Base-by-base conservation (phyloP, 2,888 invertebrate genomes). In the Julus scandinavius region DNA sequence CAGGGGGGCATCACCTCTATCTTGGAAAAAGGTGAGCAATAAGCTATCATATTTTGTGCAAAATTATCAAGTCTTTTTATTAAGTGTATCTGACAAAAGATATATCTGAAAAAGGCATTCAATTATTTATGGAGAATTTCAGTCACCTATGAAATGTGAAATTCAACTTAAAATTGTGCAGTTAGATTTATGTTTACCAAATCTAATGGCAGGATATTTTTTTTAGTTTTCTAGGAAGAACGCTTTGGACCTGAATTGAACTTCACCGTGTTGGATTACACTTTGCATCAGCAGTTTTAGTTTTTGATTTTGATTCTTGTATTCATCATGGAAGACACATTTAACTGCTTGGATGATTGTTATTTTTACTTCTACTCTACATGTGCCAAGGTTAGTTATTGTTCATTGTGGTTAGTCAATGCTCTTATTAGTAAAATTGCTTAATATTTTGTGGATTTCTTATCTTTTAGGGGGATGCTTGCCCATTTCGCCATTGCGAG, bases 281-380 rank as follows among this genome's bases (percentile, higher is more conserved):
- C 17, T 5, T 17, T 72, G 1, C 20, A 7, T 72, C 63, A 38
- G 38, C 80, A 29, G 29, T 38, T 2, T 9, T 11, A 38, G 80
- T 38, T 38, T 38, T 80, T 29, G 29, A 1, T 13, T 38, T 13
- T 38, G 80, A 20, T 4, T 80, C 29, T 80, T 38, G 38, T 13
- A 80, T 29, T 38, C 72, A 38, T 7, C 13, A 80, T 80, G 80
- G 80, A 80, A 13, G 80, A 38, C 72, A 72, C 72, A 29, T 72
- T 72, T 72, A 29, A 13, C 13, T 50, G 85, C 41, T 41, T 50
- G 20, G 87, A 87, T 38, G 97, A 97, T 93, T 97, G 97, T 93
- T 97, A 97, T 93, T 97, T 96, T 93, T 97, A 95, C 93, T 97
- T 96, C 92, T 96, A 97, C 92, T 96, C 96, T 88, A 96, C 95